A percentile compares a stretch with the other conserved stretches of the same genome.
Evolutionary conservation across 2,888 invertebrate genomes (phyloP).

Genomic region (Tetranychus truncatus): DNA sequence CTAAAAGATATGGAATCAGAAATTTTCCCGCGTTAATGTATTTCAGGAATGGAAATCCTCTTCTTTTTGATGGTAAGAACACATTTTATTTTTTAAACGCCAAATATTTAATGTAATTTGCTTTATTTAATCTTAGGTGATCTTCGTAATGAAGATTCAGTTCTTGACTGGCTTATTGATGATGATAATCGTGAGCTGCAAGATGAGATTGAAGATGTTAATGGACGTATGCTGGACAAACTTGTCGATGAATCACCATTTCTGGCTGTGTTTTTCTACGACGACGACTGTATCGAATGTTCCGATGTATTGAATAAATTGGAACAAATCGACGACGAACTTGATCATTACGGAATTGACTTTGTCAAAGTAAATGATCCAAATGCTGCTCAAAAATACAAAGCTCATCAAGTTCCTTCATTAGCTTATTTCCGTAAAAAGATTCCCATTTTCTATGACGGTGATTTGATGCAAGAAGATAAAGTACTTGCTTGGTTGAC

Average conservation of each 20-base stretch:
- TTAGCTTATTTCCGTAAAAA: slow-evolving; percentile 67
- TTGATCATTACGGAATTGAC: slow-evolving; percentile 45
- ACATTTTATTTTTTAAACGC: slow-evolving; percentile 2
- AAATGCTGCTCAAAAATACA: slow-evolving; percentile 61
- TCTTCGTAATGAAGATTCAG: slow-evolving; percentile 72
- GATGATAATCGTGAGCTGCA: slow-evolving; percentile 80
- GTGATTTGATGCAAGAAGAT: slow-evolving; percentile 68
- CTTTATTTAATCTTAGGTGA: slow-evolving; percentile 45
- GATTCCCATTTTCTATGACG: slow-evolving; percentile 68
- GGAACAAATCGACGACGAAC: slow-evolving; percentile 31
- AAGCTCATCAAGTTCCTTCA: slow-evolving; percentile 62
- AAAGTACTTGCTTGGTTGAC: slow-evolving; percentile 71
- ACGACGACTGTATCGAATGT: slow-evolving; percentile 29
- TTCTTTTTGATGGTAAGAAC: slow-evolving; percentile 49
- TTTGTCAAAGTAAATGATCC: slow-evolving; percentile 63
- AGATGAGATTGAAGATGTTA: slow-evolving; percentile 82
- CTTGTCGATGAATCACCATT: slow-evolving; percentile 66
- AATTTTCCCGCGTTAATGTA: slow-evolving; percentile 82
- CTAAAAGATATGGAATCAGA: slow-evolving; percentile 79
- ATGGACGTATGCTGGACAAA: slow-evolving; percentile 59
- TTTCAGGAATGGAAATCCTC: slow-evolving; percentile 68
- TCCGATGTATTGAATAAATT: slow-evolving; percentile 26
- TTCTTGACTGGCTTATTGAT: slow-evolving; percentile 76
- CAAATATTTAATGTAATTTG: neutral
- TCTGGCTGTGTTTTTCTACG: slow-evolving; percentile 65